A percentile compares a stretch with the other conserved stretches of the same genome.
Conservation (phyloP, 2,113 vertebrate species). For the Microcebus jonahi region DNA sequence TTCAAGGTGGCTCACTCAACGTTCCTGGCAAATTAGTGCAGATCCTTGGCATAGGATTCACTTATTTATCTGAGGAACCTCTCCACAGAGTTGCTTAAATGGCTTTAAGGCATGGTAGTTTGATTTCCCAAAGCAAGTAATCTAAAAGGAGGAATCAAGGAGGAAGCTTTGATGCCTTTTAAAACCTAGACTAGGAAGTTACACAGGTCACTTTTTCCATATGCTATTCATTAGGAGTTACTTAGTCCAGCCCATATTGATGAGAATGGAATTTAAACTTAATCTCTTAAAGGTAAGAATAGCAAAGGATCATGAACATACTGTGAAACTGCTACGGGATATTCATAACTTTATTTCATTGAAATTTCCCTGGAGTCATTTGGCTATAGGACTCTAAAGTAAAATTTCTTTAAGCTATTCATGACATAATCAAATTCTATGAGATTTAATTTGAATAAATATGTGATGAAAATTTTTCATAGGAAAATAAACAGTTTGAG, state of each 20-base stretch:
- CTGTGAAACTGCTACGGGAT: not conserved
- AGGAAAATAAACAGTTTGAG: not conserved
- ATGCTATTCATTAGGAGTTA: not conserved
- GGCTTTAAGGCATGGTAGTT: not conserved
- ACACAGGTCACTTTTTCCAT: not conserved
- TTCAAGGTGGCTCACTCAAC: not conserved
- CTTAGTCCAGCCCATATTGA: not conserved
- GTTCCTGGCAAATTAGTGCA: not conserved
- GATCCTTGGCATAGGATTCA: not conserved
- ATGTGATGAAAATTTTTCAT: not conserved
- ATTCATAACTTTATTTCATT: not conserved
- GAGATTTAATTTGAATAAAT: not conserved
- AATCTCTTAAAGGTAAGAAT: not conserved
- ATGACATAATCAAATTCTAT: not conserved
- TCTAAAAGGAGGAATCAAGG: not conserved
- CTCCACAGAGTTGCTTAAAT: not conserved
- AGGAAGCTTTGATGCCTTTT: not conserved
- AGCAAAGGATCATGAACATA: not conserved
- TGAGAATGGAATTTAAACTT: not conserved
- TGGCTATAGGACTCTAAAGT: not conserved
- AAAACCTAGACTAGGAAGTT: not conserved
- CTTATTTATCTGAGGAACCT: not conserved
- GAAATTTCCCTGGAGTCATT: not conserved
- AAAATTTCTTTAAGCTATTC: not conserved
- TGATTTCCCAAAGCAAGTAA: not conserved